Evolutionary conservation across 2,797 vertebrate species (phyloP).

Genomic region (Poeciliopsis infans): DNA sequence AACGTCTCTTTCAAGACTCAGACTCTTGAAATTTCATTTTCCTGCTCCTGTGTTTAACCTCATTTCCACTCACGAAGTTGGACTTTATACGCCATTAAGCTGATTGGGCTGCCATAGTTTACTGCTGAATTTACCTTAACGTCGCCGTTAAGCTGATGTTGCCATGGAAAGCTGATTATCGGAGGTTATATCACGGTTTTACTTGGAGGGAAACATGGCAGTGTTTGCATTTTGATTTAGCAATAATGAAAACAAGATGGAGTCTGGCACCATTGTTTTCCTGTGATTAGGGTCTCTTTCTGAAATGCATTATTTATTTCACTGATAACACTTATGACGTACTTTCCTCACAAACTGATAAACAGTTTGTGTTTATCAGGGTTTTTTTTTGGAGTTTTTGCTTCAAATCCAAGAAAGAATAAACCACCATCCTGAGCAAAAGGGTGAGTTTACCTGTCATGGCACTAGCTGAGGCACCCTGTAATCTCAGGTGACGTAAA

Average conservation of each 20-base stretch:
- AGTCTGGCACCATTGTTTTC: conserved; percentile 1
- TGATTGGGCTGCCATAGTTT: conserved; percentile 7
- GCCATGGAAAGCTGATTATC: conserved; percentile 35
- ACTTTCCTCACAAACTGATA: background rate
- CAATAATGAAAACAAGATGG: conserved; percentile 46
- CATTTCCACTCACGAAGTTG: background rate
- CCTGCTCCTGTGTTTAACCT: background rate
- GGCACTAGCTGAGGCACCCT: background rate
- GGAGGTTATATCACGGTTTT: conserved; percentile 35
- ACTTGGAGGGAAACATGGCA: conserved; percentile 17
- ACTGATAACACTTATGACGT: conserved; percentile 5
- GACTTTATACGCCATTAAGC: conserved; percentile 33
- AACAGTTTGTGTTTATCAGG: background rate
- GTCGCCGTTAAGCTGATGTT: conserved; percentile 35
- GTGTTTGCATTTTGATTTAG: conserved; percentile 61
- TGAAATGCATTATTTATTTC: conserved; percentile 14
- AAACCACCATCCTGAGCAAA: background rate
- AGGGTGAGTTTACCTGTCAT: background rate
- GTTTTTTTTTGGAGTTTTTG: background rate
- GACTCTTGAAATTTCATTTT: background rate
- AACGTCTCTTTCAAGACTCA: background rate
- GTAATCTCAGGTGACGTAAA: conserved; percentile 13
- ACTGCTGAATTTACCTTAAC: conserved; percentile 14
- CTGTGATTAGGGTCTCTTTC: conserved; percentile 15
- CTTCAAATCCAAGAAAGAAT: background rate